phyloP scores from a whole-genome alignment of 2,113 vertebrate species.

The Daphoenositta chrysoptera region DNA sequence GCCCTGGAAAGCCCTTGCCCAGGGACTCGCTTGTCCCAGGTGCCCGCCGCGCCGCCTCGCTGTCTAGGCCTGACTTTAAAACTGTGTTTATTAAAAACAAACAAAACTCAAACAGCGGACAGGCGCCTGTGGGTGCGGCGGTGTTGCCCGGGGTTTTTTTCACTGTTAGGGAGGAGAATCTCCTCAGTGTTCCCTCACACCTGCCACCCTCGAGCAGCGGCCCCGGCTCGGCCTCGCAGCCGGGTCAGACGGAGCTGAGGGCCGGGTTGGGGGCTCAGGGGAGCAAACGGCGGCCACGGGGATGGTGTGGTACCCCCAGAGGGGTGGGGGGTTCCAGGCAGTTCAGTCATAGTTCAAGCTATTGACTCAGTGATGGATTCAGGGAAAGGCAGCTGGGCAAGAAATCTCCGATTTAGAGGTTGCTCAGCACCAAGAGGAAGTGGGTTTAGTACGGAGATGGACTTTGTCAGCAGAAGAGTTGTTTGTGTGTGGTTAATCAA shows the following conservation, averaged over 20 bases:
- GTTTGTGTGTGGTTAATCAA: background rate
- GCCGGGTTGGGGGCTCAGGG: accelerated
- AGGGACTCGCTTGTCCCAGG: background rate
- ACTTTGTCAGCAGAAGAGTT: background rate
- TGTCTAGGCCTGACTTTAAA: background rate
- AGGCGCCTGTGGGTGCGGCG: background rate
- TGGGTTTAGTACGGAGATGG: background rate
- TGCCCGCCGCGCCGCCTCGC: background rate
- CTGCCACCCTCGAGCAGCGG: accelerated
- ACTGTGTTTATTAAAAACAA: background rate
- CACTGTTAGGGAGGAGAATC: background rate
- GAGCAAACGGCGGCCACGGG: accelerated
- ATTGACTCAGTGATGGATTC: accelerated
- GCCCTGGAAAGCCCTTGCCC: too few relatives aligned
- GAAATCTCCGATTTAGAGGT: background rate
- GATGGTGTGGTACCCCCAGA: accelerated
- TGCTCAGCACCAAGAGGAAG: background rate
- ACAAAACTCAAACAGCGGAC: background rate
- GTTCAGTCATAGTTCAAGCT: accelerated
- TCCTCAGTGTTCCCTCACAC: background rate
- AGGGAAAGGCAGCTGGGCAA: background rate
- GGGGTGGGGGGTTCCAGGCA: accelerated
- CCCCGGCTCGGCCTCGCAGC: background rate
- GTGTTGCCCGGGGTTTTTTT: background rate
- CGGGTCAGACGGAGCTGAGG: background rate